Base-by-base conservation (phyloP, 2,888 invertebrate species). In the Yponomeuta plumbellus region DNA sequence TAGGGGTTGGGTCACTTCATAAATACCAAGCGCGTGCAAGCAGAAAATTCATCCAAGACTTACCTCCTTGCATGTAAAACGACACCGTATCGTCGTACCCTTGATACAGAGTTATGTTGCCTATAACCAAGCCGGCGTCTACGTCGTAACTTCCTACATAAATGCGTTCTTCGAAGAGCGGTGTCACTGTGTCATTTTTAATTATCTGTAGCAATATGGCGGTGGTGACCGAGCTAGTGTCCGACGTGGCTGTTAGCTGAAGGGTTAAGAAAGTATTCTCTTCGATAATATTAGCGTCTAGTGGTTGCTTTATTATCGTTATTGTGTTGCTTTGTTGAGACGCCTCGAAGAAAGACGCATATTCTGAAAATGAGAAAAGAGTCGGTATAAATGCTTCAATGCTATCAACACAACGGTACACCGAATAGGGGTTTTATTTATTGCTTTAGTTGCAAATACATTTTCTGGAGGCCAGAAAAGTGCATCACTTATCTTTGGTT, bases 161-260 rank as follows among this genome's bases (percentile, higher is more conserved):
- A 52, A 86, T 69, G 13, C 74, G 69, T 34, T 71, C 73, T 67
- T 78, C 79, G 68, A 88, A 88, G 3, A 79, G 73, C 0, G 87
- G 88, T 0, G 86, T 85, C 1, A 75, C 68, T 21, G 71, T 74
- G 66, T 88, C 88, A 21, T 86, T 79, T 68, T 85, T 85, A 66
- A 86, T 73, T 63, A 88, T 81, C 61, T 83, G 81, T 34, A 88
- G 73, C n/a, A 76, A 77, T 23, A 85, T 78, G 66, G 83, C 71
- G 52, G 83, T 70, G 1, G 72, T 74, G 10, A 82, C 75, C 3
- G 72, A 68, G 69, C 77, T 83, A 58, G 70, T 70, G 13, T 69
- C 74, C 58, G 74, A 78, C 21, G 74, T 73, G 13, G 81, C 87
- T 0, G 73, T 68, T 1, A 88, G 71, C 75, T 80, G 74, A 23